Percentiles rank a stretch among this genome's conserved stretches.
Evolutionary conservation across 2,888 invertebrate genomes (phyloP).

Genomic region (Platycheirus albimanus): DNA sequence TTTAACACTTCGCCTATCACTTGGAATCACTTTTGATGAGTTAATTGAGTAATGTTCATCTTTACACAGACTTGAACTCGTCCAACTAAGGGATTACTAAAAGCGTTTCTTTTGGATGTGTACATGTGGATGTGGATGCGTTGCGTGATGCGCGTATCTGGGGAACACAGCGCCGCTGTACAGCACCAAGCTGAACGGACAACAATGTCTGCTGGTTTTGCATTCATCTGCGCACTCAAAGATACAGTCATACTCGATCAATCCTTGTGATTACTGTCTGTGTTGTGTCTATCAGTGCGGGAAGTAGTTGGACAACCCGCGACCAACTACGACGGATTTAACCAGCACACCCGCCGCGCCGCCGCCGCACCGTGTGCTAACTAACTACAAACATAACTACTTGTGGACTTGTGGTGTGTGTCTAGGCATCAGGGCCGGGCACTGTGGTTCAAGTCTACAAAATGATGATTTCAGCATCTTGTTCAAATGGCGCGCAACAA

Average conservation of each 20-base stretch:
- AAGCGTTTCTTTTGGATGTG: too few species aligned
- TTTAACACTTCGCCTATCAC: constrained; percentile 71
- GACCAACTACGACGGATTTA: constrained; percentile 32
- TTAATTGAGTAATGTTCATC: constrained; percentile 72
- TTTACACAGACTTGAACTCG: constrained; percentile 53
- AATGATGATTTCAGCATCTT: constrained; percentile 61
- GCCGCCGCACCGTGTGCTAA: constrained; percentile 46
- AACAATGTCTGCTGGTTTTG: constrained; percentile 54
- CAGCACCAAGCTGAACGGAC: too few species aligned
- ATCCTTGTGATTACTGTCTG: constrained; percentile 72
- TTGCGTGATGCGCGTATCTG: constrained; percentile 36
- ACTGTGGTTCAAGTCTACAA: constrained; percentile 28
- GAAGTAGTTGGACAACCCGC: neutral
- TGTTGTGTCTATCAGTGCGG: constrained; percentile 57
- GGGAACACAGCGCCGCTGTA: too few species aligned
- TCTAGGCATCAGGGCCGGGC: neutral
- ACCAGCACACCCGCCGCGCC: too few species aligned
- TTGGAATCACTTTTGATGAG: constrained; percentile 70
- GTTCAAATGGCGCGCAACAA: constrained; percentile 32
- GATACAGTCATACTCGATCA: constrained; percentile 71
- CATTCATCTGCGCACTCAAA: constrained; percentile 45
- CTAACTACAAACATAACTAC: too few species aligned
- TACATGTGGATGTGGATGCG: too few species aligned
- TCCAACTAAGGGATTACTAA: constrained; percentile 51
- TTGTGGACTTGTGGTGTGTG: neutral